A percentile compares a stretch with the other conserved stretches of the same genome.
Conservation (phyloP, 2,113 vertebrate genomes). For the Holacanthus passer region DNA sequence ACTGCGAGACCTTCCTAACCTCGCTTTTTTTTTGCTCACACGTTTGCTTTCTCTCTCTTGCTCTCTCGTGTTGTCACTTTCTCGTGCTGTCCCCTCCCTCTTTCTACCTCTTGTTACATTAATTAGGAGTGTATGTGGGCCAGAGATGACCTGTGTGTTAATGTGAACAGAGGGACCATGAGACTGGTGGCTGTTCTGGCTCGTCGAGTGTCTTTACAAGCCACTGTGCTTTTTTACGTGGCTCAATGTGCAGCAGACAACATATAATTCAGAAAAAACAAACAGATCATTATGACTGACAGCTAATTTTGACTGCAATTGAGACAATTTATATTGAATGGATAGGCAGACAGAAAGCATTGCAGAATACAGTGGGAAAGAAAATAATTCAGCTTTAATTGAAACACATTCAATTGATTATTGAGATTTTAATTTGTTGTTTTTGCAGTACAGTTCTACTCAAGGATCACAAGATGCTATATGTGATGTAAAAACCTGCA, state of each 20-base stretch:
- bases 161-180: slow-evolving; percentile 46
- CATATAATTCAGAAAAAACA: slow-evolving; percentile 5
- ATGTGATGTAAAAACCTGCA: neutral
- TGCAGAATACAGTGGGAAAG: neutral
- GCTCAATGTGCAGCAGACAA: neutral
- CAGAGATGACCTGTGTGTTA: slow-evolving; percentile 55
- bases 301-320: neutral
- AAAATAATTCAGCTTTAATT: slow-evolving; percentile 7
- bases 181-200: slow-evolving; percentile 23
- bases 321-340: slow-evolving; percentile 18
- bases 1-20: slow-evolving; percentile 50
- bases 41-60: slow-evolving; percentile 8
- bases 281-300: neutral
- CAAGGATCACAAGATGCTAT: neutral
- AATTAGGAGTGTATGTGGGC: slow-evolving; percentile 44
- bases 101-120: slow-evolving; percentile 44
- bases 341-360: neutral
- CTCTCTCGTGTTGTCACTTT: slow-evolving; percentile 21
- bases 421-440: slow-evolving; percentile 31
- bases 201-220: slow-evolving; percentile 32
- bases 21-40: slow-evolving; percentile 35
- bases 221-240: slow-evolving; percentile 2
- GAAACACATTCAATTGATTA: slow-evolving; percentile 15
- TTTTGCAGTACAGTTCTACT: neutral
- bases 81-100: slow-evolving; percentile 27